A percentile compares a stretch with the other conserved stretches of the same genome.
phyloP scores from a whole-genome alignment of 2,113 vertebrate species.

The Austrofundulus limnaeus region DNA sequence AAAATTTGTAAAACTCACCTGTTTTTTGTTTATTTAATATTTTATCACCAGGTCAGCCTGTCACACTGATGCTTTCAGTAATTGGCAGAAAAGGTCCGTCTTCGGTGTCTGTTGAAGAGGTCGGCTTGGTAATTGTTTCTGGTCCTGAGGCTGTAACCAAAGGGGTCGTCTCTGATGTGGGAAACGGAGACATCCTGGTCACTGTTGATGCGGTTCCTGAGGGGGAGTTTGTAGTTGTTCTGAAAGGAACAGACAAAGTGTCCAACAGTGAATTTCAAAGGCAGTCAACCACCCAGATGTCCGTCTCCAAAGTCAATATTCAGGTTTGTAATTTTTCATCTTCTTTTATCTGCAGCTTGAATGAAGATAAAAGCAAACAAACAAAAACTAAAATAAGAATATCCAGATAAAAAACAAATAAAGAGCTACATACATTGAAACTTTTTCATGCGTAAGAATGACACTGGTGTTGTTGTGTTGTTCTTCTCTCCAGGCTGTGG shows the following conservation, averaged over 20 bases:
- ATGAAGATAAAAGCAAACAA: too few relatives aligned
- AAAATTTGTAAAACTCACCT: too few relatives aligned
- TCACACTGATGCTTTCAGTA: conserved; percentile 68
- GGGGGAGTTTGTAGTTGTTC: conserved; percentile 71
- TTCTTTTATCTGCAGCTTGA: neutral
- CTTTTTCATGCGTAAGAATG: neutral
- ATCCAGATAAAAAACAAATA: too few relatives aligned
- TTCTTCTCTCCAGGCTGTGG: too few relatives aligned
- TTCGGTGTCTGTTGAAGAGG: conserved; percentile 49
- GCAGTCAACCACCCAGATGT: conserved; percentile 78
- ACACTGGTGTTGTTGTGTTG: neutral
- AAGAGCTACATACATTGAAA: neutral
- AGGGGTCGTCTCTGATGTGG: conserved; percentile 54
- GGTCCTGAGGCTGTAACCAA: conserved; percentile 23
- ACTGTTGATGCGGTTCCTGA: conserved; percentile 57
- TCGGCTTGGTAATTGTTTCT: conserved; percentile 59
- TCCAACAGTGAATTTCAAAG: conserved; percentile 71
- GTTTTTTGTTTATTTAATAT: too few relatives aligned
- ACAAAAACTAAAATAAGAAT: too few relatives aligned
- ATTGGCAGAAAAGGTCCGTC: conserved; percentile 72
- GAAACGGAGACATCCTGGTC: conserved; percentile 67
- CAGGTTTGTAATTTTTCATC: conserved; percentile 54
- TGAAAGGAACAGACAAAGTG: conserved; percentile 68
- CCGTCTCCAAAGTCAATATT: conserved; percentile 69
- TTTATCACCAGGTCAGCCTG: conserved; percentile 59